Base-by-base conservation (phyloP, 1,140 invertebrate genomes). In the honey bee (Apis mellifera) region DNA sequence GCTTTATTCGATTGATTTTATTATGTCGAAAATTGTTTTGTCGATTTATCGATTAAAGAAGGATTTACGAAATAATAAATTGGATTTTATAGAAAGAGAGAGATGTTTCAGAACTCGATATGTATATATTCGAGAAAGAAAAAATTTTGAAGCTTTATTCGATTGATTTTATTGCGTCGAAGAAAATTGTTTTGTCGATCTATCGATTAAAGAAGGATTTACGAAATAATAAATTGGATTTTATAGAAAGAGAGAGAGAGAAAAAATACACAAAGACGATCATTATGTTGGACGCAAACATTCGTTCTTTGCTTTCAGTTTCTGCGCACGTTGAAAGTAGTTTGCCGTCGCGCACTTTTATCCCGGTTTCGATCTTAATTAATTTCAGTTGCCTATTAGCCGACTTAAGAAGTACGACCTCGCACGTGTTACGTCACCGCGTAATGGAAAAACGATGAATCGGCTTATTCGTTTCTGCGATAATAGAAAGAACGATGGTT, bases 351-450 rank as follows among this genome's bases (percentile, higher is more conserved):
- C 12, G 11, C 66, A 75, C 57, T 75, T 86, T 82, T 83, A 86
- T 86, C 85, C 75, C 23, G 60, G 54, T 12, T 19, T 32, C 75
- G 84, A 83, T 83, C 85, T 86, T 86, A 86, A 86, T 86, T 86
- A 83, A 86, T 86, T 86, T 86, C 85, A 86, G 85, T 82, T 71
- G 84, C 23, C 82, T 83, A 86, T 86, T 86, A 86, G 57, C 23
- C 23, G 78, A 62, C 52, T 70, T n/a, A 19, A 48, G 59, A 23
- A 32, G 26, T n/a, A 7, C 0, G 85, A 75, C 79, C 85, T 86
- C 84, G 80, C 57, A 17, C 11, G 55, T 54, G 57, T 83, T 83
- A 71, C 74, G 84, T 86, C 74, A 73, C 50, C 52, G 50, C 65
- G 59, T 23, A 76, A 75, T 75, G 65, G 48, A n/a, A 55, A 42